Evolutionary conservation across 2,888 invertebrate species (phyloP), one percentile per base, ranked within the genome.

Genomic region (Conus canariensis): DNA sequence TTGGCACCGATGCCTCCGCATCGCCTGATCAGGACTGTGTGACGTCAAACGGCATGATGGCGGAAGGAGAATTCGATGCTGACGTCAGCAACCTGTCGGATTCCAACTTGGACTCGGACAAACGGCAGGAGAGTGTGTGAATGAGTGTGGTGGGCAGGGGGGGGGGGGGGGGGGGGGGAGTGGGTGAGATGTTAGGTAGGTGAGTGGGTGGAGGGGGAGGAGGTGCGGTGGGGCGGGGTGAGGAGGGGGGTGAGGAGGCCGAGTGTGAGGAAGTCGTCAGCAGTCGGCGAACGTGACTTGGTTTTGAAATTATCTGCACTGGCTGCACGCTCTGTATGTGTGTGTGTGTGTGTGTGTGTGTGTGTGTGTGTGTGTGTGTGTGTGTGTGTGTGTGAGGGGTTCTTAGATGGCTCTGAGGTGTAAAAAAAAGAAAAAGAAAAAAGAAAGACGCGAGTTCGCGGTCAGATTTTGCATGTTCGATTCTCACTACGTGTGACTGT

Each of bases 51-150:
- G 25, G 83, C 1, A 60, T 82, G 83, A 14, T n/a, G 88, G 77
- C 19, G 22, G 88, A 83, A 12, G 82, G 22, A 10, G 88, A 88
- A 8, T 88, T 30, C 64, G 88, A 88, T 82, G 88, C 88, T 64
- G 88, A 88, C 82, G 88, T 88, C 64, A 88, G 88, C 80, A 88
- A 88, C 25, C 83, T 88, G 82, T 88, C 88, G 14, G 88, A 88
- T 67, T 56, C 60, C 19, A 60, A 83, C 22, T 19, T 59, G 30
- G 88, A 88, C 25, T 60, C 12, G 9, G 60, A 60, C 14, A 85
- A 9, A 19, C 22, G 58, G 56, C 83, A n/a, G 16, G 58, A 58
- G 19, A 58, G 83, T 58, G 58, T n/a, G 82, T 85, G n/a, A 45
- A 30, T 25, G n/a, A 6, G 80, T 16, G 77, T 77, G 77, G 77